Evolutionary conservation across 2,888 invertebrate genomes (phyloP).

Genomic region (Euzophera pinguis): DNA sequence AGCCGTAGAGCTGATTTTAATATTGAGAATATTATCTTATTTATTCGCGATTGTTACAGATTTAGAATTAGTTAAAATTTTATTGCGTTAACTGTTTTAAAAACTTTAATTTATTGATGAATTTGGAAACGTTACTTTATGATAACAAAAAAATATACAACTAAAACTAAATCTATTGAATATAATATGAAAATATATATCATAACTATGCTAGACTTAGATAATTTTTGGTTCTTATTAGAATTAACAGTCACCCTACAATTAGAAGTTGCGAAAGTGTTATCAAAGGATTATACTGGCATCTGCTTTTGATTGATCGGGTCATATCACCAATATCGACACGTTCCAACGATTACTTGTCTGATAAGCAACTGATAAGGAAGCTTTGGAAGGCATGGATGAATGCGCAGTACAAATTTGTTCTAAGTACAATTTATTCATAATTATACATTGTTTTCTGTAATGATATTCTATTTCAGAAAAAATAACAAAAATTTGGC

Average conservation of each 20-base stretch:
- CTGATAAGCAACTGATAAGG: conserved; percentile 1
- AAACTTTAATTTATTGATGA: too few species aligned
- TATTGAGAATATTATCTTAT: too few species aligned
- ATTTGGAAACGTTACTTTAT: too few species aligned
- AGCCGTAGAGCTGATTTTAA: too few species aligned
- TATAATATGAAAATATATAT: too few species aligned
- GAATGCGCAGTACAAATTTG: background rate
- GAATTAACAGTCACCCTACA: background rate
- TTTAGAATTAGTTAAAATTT: too few species aligned
- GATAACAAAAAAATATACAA: too few species aligned
- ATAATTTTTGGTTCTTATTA: background rate
- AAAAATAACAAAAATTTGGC: too few species aligned
- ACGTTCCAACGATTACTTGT: conserved; percentile 2
- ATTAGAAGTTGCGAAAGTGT: background rate
- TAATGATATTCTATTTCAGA: background rate
- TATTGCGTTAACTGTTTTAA: too few species aligned
- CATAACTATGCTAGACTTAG: too few species aligned
- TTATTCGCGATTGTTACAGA: too few species aligned
- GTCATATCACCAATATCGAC: background rate
- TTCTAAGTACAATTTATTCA: background rate
- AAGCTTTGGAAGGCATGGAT: conserved; percentile 4
- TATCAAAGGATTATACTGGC: conserved; percentile 1
- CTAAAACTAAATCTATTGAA: too few species aligned
- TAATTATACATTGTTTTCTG: background rate
- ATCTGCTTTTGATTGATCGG: conserved; percentile 6